Base-by-base conservation (phyloP, 2,797 vertebrate genomes). In the Tachyglossus aculeatus region DNA sequence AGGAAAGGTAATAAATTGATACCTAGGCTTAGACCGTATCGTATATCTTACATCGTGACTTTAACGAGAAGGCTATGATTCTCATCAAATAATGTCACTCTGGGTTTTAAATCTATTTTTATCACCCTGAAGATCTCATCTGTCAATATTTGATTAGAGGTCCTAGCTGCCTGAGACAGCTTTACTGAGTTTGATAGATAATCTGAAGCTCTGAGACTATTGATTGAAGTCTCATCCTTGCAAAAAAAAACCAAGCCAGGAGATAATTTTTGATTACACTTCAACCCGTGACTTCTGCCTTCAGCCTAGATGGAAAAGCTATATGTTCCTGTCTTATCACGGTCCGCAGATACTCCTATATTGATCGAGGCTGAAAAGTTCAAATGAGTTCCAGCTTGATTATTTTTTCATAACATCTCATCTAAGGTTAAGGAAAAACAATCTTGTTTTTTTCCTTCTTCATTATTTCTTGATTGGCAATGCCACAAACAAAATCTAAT, bases 121-220 rank as follows among this genome's bases (percentile, higher is more conserved):
- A 90, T 91, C 80, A 80, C 34, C 5, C 22, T 44, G 47, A 87
- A 78, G 64, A 88, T 81, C 78, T 88, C 69, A 87, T 55, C 77
- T 91, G 88, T 84, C 86, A 88, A 88, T 92, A 91, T 87, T 88
- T 89, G 87, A 88, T 91, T 91, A 89, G 75, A 85, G 58, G 55
- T 44, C 82, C 57, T 73, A 0, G 5, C 68, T 86, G 67, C 59
- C 44, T 77, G 62, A 78, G 73, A 86, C 78, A 86, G 71, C 57
- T 88, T 90, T 90, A 77, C 65, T 82, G 62, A 82, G 21, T 82
- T 80, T 89, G 74, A 78, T 72, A 89, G 81, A 91, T 89, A 89
- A 89, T 87, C 65, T 77, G 73, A 58, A 75, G 48, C 57, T 82
- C 83, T 67, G 70, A 84, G 60, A 66, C 41, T 74, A 80, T 82